Conservation (phyloP, 2,888 invertebrate genomes). For the Phragmatobia fuliginosa region DNA sequence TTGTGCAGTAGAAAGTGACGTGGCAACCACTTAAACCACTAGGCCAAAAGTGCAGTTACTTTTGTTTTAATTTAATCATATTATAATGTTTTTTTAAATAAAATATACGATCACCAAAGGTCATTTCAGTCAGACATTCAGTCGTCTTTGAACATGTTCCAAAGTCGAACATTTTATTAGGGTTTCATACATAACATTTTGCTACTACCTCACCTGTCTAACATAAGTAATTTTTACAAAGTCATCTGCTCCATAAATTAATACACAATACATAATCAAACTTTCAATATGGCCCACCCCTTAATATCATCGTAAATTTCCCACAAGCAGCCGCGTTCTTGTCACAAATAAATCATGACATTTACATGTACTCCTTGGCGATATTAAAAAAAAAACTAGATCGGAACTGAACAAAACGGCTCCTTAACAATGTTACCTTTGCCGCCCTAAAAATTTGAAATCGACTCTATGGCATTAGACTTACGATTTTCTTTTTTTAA, state of each 20-base stretch:
- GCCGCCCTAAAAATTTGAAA: conserved; percentile 33
- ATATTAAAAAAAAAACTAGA: conserved; percentile 69
- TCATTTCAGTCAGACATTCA: no score
- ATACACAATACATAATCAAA: conserved; percentile 69
- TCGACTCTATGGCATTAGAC: conserved; percentile 14
- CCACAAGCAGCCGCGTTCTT: conserved; percentile 79
- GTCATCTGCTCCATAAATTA: conserved; percentile 60
- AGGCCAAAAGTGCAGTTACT: no score
- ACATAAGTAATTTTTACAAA: conserved; percentile 40
- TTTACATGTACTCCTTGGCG: conserved; percentile 63
- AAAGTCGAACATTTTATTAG: conserved; percentile 1
- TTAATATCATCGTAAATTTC: conserved; percentile 81
- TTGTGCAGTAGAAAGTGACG: no score
- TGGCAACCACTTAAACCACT: no score
- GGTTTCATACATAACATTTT: conserved; percentile 18
- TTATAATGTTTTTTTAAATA: no score
- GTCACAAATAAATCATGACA: conserved; percentile 83
- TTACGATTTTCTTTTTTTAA: conserved; percentile 31
- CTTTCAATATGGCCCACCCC: conserved; percentile 69
- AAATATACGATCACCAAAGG: background rate
- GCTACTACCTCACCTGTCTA: conserved; percentile 39
- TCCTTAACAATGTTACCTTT: conserved; percentile 49
- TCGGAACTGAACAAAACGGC: conserved; percentile 60
- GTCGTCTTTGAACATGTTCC: no score
- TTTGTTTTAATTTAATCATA: no score